Evolutionary conservation across 1,140 invertebrate genomes (phyloP).

Genomic region (Brachionus koreanus): DNA sequence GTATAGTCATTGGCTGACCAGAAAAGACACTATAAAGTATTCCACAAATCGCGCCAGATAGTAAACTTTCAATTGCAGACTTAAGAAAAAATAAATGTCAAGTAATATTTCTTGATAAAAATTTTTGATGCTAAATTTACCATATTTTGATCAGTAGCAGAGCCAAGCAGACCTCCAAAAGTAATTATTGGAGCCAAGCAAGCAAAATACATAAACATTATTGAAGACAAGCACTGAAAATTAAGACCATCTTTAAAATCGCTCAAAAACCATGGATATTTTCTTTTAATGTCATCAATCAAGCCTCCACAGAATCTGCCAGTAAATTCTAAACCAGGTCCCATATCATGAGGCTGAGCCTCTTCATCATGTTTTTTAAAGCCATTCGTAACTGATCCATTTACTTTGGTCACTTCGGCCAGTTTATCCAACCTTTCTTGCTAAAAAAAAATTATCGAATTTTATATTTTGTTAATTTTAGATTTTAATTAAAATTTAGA

Average conservation of each 20-base stretch:
- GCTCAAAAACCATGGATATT: slow-evolving; percentile 70
- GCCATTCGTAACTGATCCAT: slow-evolving; percentile 46
- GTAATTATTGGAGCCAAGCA: slow-evolving; percentile 95
- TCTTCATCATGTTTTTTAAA: slow-evolving; percentile 46
- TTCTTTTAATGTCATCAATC: slow-evolving; percentile 83
- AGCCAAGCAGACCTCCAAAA: slow-evolving; percentile 85
- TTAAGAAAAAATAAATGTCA: slow-evolving; percentile 47
- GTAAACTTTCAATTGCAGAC: slow-evolving; percentile 93
- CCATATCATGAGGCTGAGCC: slow-evolving; percentile 63
- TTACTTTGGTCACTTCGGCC: slow-evolving; percentile 1
- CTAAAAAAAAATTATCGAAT: slow-evolving; percentile 46
- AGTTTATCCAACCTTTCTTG: slow-evolving; percentile 49
- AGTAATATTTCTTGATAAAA: neutral
- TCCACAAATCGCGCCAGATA: slow-evolving; percentile 91
- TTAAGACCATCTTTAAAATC: slow-evolving; percentile 78
- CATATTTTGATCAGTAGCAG: slow-evolving; percentile 92
- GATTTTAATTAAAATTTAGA: too few species aligned
- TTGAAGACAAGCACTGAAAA: slow-evolving; percentile 88
- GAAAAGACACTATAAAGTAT: slow-evolving; percentile 92
- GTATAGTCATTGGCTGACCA: slow-evolving; percentile 92
- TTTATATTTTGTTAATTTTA: too few species aligned
- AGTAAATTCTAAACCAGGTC: slow-evolving; percentile 10
- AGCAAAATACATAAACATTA: slow-evolving; percentile 97
- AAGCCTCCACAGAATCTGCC: slow-evolving; percentile 74
- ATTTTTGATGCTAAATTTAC: slow-evolving; percentile 50